These are phyloP conservation scores for Bungarus multicinctus DNA, from an alignment of 2,113 vertebrate species.

Conservation along the genomic window DNA sequence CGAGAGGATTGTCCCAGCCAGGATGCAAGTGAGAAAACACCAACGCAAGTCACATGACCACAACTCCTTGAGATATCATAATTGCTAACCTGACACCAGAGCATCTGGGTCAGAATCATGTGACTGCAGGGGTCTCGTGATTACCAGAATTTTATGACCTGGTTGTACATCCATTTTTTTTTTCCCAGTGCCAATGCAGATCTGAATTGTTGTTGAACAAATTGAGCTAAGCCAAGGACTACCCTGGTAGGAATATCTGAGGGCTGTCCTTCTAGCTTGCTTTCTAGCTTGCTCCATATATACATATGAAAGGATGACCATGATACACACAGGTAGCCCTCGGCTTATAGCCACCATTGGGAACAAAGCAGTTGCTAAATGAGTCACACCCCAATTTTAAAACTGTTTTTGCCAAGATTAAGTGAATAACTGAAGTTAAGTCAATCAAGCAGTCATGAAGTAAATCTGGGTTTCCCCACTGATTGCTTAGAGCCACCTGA, in stretches of 20 bases:
- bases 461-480: background rate
- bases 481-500: background rate
- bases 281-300: background rate
- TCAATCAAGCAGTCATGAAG: background rate
- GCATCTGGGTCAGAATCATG: background rate
- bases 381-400: background rate
- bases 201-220: background rate
- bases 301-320: background rate
- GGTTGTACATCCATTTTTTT: background rate
- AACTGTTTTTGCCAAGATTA: background rate
- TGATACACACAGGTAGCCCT: background rate
- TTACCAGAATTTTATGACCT: background rate
- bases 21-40: background rate
- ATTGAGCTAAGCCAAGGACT: background rate
- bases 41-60: background rate
- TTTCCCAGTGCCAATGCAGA: fast-evolving
- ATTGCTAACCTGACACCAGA: background rate
- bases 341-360: background rate
- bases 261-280: background rate
- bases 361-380: background rate
- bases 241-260: too few relatives aligned
- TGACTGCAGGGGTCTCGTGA: background rate
- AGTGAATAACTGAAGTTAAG: background rate
- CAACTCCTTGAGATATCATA: background rate
- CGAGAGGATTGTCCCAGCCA: too few relatives aligned